A percentile compares a stretch with the other conserved stretches of the same genome.
Evolutionary conservation across 2,113 vertebrate species (phyloP).

Genomic region (Saguinus imperator): DNA sequence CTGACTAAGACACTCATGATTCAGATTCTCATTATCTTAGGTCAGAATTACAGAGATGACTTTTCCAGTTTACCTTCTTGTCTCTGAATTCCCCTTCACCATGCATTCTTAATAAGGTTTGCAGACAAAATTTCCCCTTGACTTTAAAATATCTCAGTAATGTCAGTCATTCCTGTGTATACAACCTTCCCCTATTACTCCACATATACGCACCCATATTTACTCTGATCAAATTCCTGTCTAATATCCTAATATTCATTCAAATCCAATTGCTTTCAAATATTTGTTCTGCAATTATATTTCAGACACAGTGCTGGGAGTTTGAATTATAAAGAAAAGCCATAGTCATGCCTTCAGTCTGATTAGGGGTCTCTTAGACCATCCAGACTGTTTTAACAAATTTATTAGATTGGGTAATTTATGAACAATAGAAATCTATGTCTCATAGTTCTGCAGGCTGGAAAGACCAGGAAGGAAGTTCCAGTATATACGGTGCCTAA

Average conservation of each 20-base stretch:
- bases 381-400: not conserved
- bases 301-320: not conserved
- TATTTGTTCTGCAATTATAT: not conserved
- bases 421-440: not conserved
- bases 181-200: not conserved
- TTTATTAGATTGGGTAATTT: not conserved
- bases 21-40: not conserved
- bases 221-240: not conserved
- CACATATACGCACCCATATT: not conserved
- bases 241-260: not conserved
- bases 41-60: not conserved
- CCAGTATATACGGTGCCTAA: not conserved
- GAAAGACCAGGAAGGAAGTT: not conserved
- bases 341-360: not conserved
- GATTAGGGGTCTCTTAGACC: not conserved
- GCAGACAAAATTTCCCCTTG: not conserved
- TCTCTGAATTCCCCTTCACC: not conserved
- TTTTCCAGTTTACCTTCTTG: not conserved
- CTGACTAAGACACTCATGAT: not conserved
- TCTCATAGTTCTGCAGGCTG: not conserved
- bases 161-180: not conserved
- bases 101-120: not conserved
- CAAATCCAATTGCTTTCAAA: not conserved
- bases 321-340: not conserved
- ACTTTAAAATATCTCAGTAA: not conserved